Base-by-base conservation (phyloP, 2,113 vertebrate genomes). In the Piprites chloris region DNA sequence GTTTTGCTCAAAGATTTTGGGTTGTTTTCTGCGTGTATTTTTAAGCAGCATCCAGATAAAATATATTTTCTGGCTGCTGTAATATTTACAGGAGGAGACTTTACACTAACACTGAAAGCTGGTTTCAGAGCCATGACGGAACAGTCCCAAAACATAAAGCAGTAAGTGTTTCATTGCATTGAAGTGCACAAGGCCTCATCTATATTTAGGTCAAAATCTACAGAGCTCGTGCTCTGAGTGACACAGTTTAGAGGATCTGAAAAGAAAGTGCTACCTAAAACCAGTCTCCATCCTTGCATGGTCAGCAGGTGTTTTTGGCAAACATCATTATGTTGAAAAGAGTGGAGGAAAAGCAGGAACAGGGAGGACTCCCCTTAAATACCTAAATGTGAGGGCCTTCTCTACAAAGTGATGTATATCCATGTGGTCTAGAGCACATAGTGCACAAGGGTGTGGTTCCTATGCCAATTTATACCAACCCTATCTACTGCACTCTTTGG, bases 1-100 rank as follows among this genome's bases (percentile, higher is more conserved):
- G 53, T 78, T 83, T 77, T 89, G 75, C 47, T 90, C 14, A 41
- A 95, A 66, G 63, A 82, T 67, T 91, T 59, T 44, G 50, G 44
- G 52, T 88, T 92, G 67, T 80, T 93, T 92, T 94, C 81, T 89
- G 14, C 78, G 79, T 87, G 59, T 89, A 81, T 96, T 95, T 96
- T 96, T 75, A 95, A 95, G 72, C 76, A 47, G 44, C 62, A 89
- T 96, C 94, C 96, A 96, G 93, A 94, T 90, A 92, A 97, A 95
- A 97, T 81, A 91, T 95, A 71, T 92, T 93, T 93, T 91, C 90
- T 96, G 93, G 92, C 95, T 93, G 85, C 72, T 44, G 49, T 68
- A 77, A 9, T 90, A 56, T 94, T 96, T 96, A 74, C 41, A 90
- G 23, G 47, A 91, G 65, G 33, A 96, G 56, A 92, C 19, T 86